Percentiles rank a stretch among this genome's conserved stretches.
These are phyloP conservation scores for Bombus consobrinus DNA, from an alignment of 1,140 invertebrate genomes.

Conservation along the genomic window DNA sequence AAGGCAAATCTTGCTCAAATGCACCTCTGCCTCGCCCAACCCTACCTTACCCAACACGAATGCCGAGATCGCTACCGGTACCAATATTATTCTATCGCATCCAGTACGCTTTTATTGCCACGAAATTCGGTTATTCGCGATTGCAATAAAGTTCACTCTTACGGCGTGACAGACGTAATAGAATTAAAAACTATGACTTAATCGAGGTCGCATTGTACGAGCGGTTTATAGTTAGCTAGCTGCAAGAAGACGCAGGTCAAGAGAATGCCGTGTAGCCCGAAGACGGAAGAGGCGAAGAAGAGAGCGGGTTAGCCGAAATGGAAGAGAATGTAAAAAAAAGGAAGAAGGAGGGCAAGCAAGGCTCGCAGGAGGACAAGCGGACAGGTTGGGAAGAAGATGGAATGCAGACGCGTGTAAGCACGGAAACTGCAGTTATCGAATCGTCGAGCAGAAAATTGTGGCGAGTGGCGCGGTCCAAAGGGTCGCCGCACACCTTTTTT, in stretches of 20 bases:
- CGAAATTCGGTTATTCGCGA: too few relatives aligned
- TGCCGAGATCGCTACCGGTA: too few relatives aligned
- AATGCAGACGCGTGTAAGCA: conserved; percentile 55
- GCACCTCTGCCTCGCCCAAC: too few relatives aligned
- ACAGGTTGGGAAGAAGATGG: conserved; percentile 28
- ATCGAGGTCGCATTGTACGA: too few relatives aligned
- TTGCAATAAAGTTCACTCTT: too few relatives aligned
- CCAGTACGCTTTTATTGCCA: too few relatives aligned
- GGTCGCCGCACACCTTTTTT: conserved; percentile 74
- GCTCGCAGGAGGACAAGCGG: not conserved
- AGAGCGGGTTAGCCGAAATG: conserved; percentile 19
- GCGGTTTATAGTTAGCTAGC: not conserved
- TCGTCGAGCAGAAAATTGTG: conserved; percentile 67
- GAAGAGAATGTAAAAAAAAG: not conserved
- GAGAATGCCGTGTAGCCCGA: not conserved
- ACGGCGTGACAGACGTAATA: too few relatives aligned
- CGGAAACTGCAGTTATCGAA: conserved; percentile 51
- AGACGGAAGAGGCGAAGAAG: conserved; percentile 3
- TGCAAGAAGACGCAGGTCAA: not conserved
- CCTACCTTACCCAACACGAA: too few relatives aligned
- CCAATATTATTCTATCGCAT: too few relatives aligned
- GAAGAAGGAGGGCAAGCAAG: not conserved
- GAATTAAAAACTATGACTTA: too few relatives aligned
- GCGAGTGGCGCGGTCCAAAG: conserved; percentile 54
- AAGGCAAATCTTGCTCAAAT: too few relatives aligned